These are phyloP conservation scores for Meta bourneti DNA, from an alignment of 2,888 invertebrate species.

Conservation along the genomic window DNA sequence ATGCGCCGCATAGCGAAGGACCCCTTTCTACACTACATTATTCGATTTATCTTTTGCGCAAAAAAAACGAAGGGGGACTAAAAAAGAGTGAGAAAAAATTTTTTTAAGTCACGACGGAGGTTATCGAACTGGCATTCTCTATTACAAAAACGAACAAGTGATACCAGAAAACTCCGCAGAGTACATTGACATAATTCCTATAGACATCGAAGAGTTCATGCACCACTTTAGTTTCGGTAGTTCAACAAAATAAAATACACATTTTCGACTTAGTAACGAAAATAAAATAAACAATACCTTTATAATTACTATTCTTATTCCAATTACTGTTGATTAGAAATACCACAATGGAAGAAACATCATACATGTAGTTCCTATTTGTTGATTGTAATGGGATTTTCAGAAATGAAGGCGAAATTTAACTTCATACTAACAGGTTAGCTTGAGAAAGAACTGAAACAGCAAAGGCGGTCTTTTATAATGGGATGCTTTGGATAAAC, in stretches of 20 bases:
- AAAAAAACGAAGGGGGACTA: slow-evolving; percentile 31
- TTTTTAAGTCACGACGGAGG: slow-evolving; percentile 53
- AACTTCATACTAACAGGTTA: no score
- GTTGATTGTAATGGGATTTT: no score
- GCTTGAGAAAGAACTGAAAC: no score
- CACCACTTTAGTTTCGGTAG: neutral
- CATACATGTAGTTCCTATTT: no score
- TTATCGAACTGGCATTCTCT: slow-evolving; percentile 67
- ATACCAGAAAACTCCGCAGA: slow-evolving; percentile 52
- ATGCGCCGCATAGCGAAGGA: slow-evolving; percentile 67
- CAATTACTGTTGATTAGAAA: no score
- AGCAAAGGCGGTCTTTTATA: no score
- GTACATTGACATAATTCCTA: slow-evolving; percentile 66
- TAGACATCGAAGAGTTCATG: slow-evolving; percentile 12
- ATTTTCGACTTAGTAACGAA: neutral
- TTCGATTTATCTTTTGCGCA: slow-evolving; percentile 56
- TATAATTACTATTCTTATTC: no score
- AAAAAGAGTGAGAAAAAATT: slow-evolving; percentile 59
- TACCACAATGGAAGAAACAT: no score
- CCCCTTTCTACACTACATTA: slow-evolving; percentile 54
- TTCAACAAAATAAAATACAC: neutral
- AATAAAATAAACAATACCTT: neutral
- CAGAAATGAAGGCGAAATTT: no score
- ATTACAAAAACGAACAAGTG: slow-evolving; percentile 64
- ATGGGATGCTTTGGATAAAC: no score